These are phyloP conservation scores for Pituophis catenifer DNA, from an alignment of 2,113 vertebrate genomes.

Conservation along the genomic window DNA sequence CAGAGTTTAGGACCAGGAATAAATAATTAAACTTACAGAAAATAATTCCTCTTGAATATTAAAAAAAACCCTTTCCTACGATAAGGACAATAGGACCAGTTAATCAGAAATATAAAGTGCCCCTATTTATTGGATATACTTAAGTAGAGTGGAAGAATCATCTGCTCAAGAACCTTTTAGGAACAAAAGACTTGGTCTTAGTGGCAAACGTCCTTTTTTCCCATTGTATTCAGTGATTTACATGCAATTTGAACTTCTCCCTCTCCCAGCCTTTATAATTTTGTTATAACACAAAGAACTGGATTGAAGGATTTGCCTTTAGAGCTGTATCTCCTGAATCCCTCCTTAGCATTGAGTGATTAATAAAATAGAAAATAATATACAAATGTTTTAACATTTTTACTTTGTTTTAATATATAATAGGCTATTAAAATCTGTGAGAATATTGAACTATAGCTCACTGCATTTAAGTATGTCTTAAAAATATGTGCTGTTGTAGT, in stretches of 20 bases:
- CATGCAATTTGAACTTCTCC: neutral
- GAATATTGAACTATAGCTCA: neutral
- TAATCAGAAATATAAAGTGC: neutral
- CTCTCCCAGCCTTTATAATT: neutral
- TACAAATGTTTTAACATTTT: neutral
- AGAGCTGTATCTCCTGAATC: neutral
- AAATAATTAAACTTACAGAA: neutral
- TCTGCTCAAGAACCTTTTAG: neutral
- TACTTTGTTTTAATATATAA: neutral
- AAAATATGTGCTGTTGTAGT: neutral
- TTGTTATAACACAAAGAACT: neutral
- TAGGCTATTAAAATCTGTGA: neutral
- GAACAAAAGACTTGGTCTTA: neutral
- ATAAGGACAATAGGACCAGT: neutral
- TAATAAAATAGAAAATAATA: neutral
- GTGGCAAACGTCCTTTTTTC: neutral
- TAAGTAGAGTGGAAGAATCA: neutral
- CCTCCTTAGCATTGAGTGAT: neutral
- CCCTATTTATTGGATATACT: neutral
- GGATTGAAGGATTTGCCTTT: neutral
- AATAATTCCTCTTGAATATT: neutral
- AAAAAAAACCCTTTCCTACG: neutral
- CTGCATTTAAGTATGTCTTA: neutral
- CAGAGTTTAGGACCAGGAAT: neutral
- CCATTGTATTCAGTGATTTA: neutral